Percentiles rank a stretch among this genome's conserved stretches.
These are phyloP conservation scores for Florisuga fusca DNA, from an alignment of 2,797 vertebrate species.

Conservation along the genomic window DNA sequence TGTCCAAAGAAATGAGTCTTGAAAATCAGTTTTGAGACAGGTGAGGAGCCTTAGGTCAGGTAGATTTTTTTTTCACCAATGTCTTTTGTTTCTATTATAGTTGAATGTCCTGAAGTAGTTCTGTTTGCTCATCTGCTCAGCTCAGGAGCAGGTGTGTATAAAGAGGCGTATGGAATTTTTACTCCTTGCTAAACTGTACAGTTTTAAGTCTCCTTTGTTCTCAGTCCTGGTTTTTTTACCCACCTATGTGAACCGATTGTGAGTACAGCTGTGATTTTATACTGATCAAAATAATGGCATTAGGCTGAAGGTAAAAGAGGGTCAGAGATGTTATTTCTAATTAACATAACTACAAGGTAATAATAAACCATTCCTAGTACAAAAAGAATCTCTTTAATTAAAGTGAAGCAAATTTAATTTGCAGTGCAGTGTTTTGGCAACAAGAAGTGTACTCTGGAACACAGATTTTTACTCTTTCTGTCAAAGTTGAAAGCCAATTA, in stretches of 20 bases:
- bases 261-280: neutral
- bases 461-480: neutral
- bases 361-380: neutral
- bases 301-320: neutral
- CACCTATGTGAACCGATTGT: rapidly evolving
- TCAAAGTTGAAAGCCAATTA: neutral
- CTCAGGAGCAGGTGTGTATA: neutral
- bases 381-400: neutral
- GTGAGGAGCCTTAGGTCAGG: neutral
- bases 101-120: neutral
- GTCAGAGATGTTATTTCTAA: conserved; percentile 25
- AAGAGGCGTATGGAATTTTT: neutral
- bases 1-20: rapidly evolving
- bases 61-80: neutral
- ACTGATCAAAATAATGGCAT: neutral
- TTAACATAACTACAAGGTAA: neutral
- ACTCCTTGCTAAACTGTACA: neutral
- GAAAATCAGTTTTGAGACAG: neutral
- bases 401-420: neutral
- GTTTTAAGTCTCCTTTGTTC: neutral
- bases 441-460: neutral
- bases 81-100: neutral
- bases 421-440: neutral
- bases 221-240: neutral
- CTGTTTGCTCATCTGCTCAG: neutral